A percentile compares a stretch with the other conserved stretches of the same genome.
Conservation (phyloP, 2,797 vertebrate species). For the Epinephelus malabaricus region DNA sequence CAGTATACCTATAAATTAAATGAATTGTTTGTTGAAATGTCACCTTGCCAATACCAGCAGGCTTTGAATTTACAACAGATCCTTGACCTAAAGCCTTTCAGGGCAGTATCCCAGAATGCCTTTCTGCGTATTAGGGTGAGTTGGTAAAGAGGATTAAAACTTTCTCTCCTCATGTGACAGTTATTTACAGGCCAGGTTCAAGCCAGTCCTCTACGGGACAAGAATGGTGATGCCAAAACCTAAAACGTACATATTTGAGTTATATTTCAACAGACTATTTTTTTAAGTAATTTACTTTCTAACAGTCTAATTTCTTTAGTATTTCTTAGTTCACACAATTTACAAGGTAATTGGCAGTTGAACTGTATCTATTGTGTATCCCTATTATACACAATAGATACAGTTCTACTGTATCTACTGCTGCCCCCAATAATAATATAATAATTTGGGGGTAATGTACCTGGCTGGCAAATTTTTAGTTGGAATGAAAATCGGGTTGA, state of each 20-base stretch:
- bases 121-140: constrained; percentile 75
- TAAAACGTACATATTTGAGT: not conserved
- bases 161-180: constrained; percentile 64
- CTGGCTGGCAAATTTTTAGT: too few species aligned
- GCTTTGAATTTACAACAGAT: constrained; percentile 29
- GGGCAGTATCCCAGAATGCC: constrained; percentile 70
- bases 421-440: too few species aligned
- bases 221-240: constrained; percentile 1
- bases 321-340: too few species aligned
- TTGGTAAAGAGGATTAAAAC: constrained; percentile 81
- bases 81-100: constrained; percentile 48
- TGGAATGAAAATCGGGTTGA: too few species aligned
- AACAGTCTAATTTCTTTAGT: too few species aligned
- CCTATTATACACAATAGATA: too few species aligned
- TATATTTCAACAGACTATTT: not conserved
- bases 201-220: constrained; percentile 23
- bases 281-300: not conserved
- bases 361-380: too few species aligned
- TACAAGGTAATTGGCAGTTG: too few species aligned
- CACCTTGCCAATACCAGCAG: not conserved
- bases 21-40: constrained; percentile 20
- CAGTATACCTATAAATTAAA: not conserved
- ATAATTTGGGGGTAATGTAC: too few species aligned
- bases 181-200: constrained; percentile 55
- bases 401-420: too few species aligned